Conservation (phyloP, 1,140 invertebrate genomes). For the Nomia melanderi region DNA sequence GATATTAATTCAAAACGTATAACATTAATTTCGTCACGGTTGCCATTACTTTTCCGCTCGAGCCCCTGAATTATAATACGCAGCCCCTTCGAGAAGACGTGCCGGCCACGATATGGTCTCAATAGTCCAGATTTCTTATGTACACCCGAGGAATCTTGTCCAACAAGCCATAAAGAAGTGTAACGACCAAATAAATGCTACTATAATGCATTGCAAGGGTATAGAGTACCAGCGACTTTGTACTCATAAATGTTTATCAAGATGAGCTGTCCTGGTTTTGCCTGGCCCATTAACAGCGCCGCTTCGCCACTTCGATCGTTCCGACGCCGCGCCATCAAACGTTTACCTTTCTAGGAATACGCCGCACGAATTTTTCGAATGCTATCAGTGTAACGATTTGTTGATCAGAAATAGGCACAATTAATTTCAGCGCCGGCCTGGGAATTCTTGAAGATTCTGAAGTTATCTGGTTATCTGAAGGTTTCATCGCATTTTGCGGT, state of each 20-base stretch:
- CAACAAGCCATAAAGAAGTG: constrained; percentile 42
- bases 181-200: constrained; percentile 43
- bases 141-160: constrained; percentile 29
- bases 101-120: constrained; percentile 17
- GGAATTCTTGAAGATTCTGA: too few relatives aligned
- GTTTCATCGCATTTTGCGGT: too few relatives aligned
- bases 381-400: too few relatives aligned
- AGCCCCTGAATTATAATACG: constrained; percentile 2
- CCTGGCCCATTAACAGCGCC: constrained; percentile 8
- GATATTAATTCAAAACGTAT: not conserved
- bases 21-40: too few relatives aligned
- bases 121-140: constrained; percentile 33
- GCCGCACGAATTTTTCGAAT: not conserved
- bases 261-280: constrained; percentile 19
- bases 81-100: not conserved
- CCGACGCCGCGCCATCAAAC: not conserved
- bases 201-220: constrained; percentile 34
- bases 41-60: too few relatives aligned
- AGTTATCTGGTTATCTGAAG: too few relatives aligned
- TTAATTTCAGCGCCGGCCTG: too few relatives aligned
- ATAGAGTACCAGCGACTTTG: constrained; percentile 10
- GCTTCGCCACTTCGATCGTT: not conserved
- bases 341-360: not conserved
- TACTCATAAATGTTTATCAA: constrained; percentile 47
- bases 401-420: too few relatives aligned